Evolutionary conservation across 2,113 vertebrate genomes (phyloP).

Genomic region (Eretmochelys imbricata): DNA sequence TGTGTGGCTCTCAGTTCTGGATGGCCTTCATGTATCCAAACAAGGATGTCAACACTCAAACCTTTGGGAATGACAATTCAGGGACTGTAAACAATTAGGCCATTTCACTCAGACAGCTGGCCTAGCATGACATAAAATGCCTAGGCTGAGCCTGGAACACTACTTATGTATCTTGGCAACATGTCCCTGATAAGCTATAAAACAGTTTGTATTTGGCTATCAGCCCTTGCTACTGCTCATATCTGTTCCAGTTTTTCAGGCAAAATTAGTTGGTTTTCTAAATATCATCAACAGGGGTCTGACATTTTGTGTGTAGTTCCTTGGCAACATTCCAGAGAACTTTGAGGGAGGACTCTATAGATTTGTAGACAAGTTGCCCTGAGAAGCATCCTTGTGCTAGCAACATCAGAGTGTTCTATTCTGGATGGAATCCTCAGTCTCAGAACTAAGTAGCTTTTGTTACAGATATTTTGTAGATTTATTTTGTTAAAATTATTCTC

Average conservation of each 20-base stretch:
- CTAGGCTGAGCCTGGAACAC: background rate
- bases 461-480: background rate
- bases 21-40: background rate
- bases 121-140: background rate
- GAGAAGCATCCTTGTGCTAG: background rate
- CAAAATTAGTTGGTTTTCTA: background rate
- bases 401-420: background rate
- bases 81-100: background rate
- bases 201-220: background rate
- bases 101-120: slow-evolving; percentile 2
- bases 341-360: background rate
- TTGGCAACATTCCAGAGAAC: background rate
- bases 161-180: background rate
- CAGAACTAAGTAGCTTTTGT: background rate
- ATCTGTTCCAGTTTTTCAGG: background rate
- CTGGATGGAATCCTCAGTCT: background rate
- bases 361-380: background rate
- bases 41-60: background rate
- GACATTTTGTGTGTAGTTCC: background rate
- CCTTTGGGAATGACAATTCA: background rate
- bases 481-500: background rate
- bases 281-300: background rate
- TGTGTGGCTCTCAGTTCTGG: background rate
- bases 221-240: rapidly evolving
- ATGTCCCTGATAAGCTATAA: background rate